Conservation (phyloP, 2,113 vertebrate species). For the Hyla sarda region DNA sequence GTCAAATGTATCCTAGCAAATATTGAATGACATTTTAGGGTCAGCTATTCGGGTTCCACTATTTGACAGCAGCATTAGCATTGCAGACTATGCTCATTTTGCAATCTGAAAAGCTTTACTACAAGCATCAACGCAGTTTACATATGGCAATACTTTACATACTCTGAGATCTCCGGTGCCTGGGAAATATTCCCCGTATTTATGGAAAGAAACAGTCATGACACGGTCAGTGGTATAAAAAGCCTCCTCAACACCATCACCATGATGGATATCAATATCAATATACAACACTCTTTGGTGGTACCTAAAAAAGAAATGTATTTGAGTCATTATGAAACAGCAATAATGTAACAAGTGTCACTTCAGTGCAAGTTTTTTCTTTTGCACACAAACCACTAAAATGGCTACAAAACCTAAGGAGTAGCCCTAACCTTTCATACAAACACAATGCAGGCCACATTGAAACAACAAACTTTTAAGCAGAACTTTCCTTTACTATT, state of each 20-base stretch:
- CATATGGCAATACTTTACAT: constrained; percentile 60
- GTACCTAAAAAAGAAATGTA: constrained; percentile 69
- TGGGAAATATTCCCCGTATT: constrained; percentile 85
- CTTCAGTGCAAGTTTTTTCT: too few relatives aligned
- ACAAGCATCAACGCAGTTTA: background rate
- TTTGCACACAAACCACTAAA: too few relatives aligned
- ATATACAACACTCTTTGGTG: constrained; percentile 87
- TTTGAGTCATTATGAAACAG: background rate
- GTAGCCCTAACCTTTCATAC: background rate
- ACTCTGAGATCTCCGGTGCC: constrained; percentile 84
- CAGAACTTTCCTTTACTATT: too few relatives aligned
- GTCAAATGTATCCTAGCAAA: too few relatives aligned
- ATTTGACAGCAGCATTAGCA: background rate
- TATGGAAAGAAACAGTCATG: constrained; percentile 88
- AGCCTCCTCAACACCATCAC: constrained; percentile 86
- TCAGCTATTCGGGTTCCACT: background rate
- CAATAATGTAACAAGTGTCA: background rate
- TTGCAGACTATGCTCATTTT: background rate
- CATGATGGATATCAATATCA: constrained; percentile 87
- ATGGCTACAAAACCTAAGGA: background rate
- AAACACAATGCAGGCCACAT: too few relatives aligned
- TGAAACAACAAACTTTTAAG: background rate
- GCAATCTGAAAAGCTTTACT: background rate
- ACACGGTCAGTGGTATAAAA: constrained; percentile 86
- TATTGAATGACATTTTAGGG: too few relatives aligned